These are phyloP conservation scores for Buphagus erythrorhynchus DNA, from an alignment of 2,797 vertebrate genomes.

Conservation along the genomic window DNA sequence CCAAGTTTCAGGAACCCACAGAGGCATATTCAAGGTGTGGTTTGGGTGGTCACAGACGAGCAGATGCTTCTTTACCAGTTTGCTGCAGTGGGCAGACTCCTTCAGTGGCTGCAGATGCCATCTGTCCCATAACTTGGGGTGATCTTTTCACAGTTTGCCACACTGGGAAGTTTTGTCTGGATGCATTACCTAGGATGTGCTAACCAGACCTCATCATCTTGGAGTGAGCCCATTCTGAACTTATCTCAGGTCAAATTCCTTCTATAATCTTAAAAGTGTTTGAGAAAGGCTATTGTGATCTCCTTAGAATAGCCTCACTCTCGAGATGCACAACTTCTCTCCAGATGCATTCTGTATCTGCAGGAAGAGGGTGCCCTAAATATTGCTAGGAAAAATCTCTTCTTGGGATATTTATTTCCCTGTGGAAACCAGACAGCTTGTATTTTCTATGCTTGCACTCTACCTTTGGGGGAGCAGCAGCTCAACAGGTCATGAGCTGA, in stretches of 20 bases:
- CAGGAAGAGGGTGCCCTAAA: neutral
- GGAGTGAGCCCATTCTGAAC: neutral
- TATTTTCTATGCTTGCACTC: neutral
- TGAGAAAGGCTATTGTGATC: neutral
- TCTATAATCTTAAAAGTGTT: neutral
- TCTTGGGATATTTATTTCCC: neutral
- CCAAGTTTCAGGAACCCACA: neutral
- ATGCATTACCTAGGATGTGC: neutral
- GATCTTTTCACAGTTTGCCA: neutral
- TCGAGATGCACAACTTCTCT: neutral
- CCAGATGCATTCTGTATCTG: neutral
- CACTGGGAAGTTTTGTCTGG: neutral
- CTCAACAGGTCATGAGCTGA: neutral
- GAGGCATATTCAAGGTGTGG: no score
- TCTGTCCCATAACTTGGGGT: neutral
- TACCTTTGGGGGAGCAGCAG: neutral
- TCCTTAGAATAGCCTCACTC: neutral
- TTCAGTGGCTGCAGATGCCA: neutral
- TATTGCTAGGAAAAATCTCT: neutral
- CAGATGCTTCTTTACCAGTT: neutral
- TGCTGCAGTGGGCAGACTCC: neutral
- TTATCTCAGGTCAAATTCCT: neutral
- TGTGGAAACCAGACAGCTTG: neutral
- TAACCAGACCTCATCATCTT: neutral
- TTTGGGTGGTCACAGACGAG: rapidly evolving